Percentiles rank a stretch among this genome's conserved stretches.
Conservation (phyloP, 2,113 vertebrate genomes). For the Etheostoma cragini region DNA sequence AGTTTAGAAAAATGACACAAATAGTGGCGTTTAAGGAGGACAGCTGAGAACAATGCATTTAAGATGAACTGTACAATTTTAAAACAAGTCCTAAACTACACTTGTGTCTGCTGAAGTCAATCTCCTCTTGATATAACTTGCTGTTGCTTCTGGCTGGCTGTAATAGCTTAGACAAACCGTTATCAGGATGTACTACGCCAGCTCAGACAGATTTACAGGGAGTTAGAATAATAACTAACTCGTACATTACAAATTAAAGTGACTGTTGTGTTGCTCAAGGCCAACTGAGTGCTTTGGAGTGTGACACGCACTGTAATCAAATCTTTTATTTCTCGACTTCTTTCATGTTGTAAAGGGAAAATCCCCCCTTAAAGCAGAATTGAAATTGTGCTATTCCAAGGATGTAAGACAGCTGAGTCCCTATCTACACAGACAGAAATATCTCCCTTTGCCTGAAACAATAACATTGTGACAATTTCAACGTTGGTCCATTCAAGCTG, state of each 20-base stretch:
- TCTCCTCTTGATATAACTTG: background rate
- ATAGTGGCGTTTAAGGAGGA: background rate
- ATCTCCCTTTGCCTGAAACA: background rate
- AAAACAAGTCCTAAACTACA: conserved; percentile 1
- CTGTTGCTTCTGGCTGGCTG: background rate
- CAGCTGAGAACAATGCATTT: background rate
- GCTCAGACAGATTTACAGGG: background rate
- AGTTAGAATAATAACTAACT: conserved; percentile 7
- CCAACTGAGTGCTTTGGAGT: conserved; percentile 35
- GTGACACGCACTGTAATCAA: conserved; percentile 42
- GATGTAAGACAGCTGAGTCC: conserved; percentile 19
- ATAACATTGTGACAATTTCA: conserved; percentile 3
- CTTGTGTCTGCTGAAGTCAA: background rate
- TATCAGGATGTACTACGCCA: background rate
- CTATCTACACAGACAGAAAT: background rate
- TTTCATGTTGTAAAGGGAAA: conserved; percentile 34
- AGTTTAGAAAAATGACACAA: background rate
- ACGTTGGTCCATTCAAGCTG: background rate
- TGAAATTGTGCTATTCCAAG: background rate
- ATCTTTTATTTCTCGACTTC: conserved; percentile 38
- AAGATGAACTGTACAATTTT: conserved; percentile 9
- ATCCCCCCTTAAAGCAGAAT: conserved; percentile 29
- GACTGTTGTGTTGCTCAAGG: conserved; percentile 52
- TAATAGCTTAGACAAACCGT: background rate
- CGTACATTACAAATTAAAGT: conserved; percentile 57